Conservation (phyloP, 2,888 invertebrate species). For the Tipula confusa region DNA sequence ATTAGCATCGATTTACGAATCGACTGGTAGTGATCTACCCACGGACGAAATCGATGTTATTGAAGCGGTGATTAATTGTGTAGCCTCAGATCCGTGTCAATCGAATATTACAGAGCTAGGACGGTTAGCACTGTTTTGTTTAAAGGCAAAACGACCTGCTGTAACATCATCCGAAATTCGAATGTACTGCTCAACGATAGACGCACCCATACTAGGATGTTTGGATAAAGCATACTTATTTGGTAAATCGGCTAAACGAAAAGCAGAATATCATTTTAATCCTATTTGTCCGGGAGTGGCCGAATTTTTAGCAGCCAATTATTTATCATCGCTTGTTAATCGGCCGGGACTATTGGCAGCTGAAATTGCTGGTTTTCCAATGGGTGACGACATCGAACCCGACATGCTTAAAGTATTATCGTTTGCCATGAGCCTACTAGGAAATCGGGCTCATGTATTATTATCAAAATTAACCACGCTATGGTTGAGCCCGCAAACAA, state of each 20-base stretch:
- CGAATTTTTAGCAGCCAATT: conserved; percentile 55
- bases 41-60: conserved; percentile 45
- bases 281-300: conserved; percentile 53
- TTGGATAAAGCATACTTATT: conserved; percentile 49
- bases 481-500: conserved; percentile 53
- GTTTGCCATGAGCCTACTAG: conserved; percentile 53
- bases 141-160: conserved; percentile 51
- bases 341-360: conserved; percentile 52
- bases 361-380: conserved; percentile 47
- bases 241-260: conserved; percentile 48
- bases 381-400: conserved; percentile 50
- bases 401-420: conserved; percentile 49
- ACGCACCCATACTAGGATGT: conserved; percentile 50
- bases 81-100: conserved; percentile 41
- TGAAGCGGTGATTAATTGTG: conserved; percentile 46
- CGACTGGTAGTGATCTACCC: conserved; percentile 47
- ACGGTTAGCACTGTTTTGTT: conserved; percentile 51
- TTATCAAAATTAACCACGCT: conserved; percentile 52
- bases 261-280: conserved; percentile 49
- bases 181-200: conserved; percentile 48
- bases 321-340: conserved; percentile 53
- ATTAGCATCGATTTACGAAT: conserved; percentile 53
- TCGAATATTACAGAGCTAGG: conserved; percentile 52
- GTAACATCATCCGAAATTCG: conserved; percentile 53
- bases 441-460: conserved; percentile 52